phyloP scores from a whole-genome alignment of 2,113 vertebrate genomes.

The Oryzias celebensis region DNA sequence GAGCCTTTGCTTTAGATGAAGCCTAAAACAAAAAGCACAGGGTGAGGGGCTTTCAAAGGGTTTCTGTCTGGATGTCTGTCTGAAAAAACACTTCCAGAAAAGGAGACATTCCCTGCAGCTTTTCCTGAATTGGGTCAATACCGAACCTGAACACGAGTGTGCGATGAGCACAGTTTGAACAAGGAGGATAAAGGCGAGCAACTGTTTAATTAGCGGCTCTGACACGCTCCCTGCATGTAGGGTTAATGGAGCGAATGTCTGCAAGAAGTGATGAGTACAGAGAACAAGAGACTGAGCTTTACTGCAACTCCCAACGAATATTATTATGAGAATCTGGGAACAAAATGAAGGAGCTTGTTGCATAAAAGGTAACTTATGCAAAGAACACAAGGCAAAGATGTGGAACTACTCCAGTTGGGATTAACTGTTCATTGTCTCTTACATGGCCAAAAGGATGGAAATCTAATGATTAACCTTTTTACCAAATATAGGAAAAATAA shows the following conservation, averaged over 20 bases:
- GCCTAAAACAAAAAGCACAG: slow-evolving; percentile 11
- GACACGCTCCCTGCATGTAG: slow-evolving; percentile 16
- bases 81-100: slow-evolving; percentile 68
- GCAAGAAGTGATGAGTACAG: not conserved
- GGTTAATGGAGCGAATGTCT: slow-evolving; percentile 23
- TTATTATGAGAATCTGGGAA: not conserved
- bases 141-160: not conserved
- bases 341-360: not conserved
- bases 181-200: slow-evolving; percentile 1
- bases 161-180: not conserved
- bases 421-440: slow-evolving; percentile 20
- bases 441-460: slow-evolving; percentile 11
- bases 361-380: not conserved
- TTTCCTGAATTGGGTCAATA: slow-evolving; percentile 56
- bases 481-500: slow-evolving; percentile 7
- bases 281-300: not conserved
- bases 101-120: slow-evolving; percentile 59
- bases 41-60: not conserved
- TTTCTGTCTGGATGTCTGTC: slow-evolving; percentile 9
- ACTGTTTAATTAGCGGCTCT: slow-evolving; percentile 29
- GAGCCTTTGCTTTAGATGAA: slow-evolving; percentile 58
- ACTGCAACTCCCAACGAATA: not conserved
- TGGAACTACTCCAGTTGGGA: slow-evolving; percentile 4
- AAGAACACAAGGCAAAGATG: not conserved
- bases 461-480: slow-evolving; percentile 8